These are phyloP conservation scores for Conus canariensis DNA, from an alignment of 2,888 invertebrate genomes.

Conservation along the genomic window DNA sequence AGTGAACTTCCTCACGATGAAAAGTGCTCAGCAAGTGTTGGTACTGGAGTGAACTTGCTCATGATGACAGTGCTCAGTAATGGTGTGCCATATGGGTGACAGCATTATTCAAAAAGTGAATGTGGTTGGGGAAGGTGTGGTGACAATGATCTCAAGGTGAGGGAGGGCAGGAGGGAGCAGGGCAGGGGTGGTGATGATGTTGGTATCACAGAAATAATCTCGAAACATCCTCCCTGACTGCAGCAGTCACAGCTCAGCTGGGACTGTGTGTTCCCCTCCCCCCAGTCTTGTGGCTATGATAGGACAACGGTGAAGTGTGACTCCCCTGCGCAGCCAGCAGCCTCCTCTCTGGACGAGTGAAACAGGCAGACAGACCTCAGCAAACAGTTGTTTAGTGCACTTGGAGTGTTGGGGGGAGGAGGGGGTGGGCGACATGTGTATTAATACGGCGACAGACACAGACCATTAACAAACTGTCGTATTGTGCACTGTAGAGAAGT, in stretches of 20 bases:
- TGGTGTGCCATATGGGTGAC: not conserved
- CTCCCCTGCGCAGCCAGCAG: too few species aligned
- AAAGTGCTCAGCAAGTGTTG: not conserved
- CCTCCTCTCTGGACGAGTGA: too few species aligned
- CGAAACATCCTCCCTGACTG: not conserved
- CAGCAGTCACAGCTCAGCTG: not conserved
- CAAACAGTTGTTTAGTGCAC: too few species aligned
- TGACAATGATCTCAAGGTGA: not conserved
- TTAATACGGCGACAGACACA: too few species aligned
- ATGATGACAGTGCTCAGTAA: not conserved
- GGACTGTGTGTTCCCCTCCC: not conserved
- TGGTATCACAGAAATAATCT: slow-evolving; percentile 2
- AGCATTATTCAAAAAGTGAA: not conserved
- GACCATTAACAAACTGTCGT: too few species aligned
- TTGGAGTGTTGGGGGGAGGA: too few species aligned
- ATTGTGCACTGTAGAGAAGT: too few species aligned
- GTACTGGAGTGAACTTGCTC: not conserved
- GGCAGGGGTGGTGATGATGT: slow-evolving; percentile 12
- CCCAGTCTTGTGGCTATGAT: not conserved
- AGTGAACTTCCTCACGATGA: not conserved
- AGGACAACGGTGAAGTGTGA: not conserved
- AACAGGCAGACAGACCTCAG: too few species aligned
- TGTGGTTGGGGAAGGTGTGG: not conserved
- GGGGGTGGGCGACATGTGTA: too few species aligned
- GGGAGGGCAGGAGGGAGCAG: not conserved